Evolutionary conservation across 2,797 vertebrate genomes (phyloP).

Genomic region (Tapirus indicus): DNA sequence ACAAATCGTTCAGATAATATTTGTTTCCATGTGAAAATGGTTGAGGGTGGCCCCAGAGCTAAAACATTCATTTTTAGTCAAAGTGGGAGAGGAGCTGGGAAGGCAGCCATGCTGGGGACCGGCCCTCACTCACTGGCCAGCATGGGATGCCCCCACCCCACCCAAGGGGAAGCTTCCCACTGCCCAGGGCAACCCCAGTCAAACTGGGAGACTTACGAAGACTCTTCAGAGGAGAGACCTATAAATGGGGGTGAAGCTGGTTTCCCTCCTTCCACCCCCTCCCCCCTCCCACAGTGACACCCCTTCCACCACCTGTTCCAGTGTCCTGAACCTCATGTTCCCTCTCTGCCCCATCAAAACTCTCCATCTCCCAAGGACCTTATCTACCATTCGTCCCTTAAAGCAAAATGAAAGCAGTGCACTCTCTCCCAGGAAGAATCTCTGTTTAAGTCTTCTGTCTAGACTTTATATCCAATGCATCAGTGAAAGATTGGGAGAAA

Average conservation of each 20-base stretch:
- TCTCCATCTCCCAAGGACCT: not conserved
- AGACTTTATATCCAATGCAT: not conserved
- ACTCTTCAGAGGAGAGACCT: not conserved
- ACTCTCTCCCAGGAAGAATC: not conserved
- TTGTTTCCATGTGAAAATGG: not conserved
- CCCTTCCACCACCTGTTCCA: not conserved
- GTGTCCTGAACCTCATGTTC: not conserved
- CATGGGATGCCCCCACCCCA: not conserved
- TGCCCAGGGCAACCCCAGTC: not conserved
- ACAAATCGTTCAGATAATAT: not conserved
- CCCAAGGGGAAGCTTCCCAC: not conserved
- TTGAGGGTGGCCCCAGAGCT: not conserved
- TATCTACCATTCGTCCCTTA: not conserved
- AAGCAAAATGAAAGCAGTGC: not conserved
- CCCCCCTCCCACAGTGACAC: not conserved
- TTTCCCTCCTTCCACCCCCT: not conserved
- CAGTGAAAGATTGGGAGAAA: not conserved
- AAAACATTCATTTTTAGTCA: not conserved
- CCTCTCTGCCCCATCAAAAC: not conserved
- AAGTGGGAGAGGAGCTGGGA: not conserved
- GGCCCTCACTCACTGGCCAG: not conserved
- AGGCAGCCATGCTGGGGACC: not conserved
- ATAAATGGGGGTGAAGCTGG: fast-evolving
- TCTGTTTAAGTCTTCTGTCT: not conserved
- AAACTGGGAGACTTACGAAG: not conserved